Evolutionary conservation across 2,113 vertebrate species (phyloP), one percentile per base, ranked within the genome.

Genomic region (Megatriorchis doriae): DNA sequence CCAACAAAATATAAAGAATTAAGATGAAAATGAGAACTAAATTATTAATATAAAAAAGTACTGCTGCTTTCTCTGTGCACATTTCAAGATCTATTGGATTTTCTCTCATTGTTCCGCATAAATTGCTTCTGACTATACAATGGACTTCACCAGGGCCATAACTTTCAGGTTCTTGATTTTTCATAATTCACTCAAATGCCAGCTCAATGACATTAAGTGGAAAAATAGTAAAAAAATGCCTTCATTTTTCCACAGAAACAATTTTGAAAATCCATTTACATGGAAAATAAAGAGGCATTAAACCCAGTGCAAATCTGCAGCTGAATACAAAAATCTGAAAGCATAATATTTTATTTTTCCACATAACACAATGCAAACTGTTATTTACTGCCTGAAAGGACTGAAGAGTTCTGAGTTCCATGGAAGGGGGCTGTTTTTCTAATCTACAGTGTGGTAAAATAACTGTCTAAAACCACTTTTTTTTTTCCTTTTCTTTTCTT

Each of bases 231-330:
- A 96, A 92, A 97, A 97, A 96, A 95, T 78, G 55, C 66, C 72
- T 89, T 97, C 80, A 92, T n/a, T 96, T 97, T 94, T 96, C 84
- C 77, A 75, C 80, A 96, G 96, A 96, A 96, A 97, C 97, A 96
- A 95, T 97, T 97, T 96, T 96, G 96, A 97, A 97, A 97, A 97
- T 96, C 92, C 73, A 96, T 97, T 97, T 97, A 96, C 94, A 96
- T 90, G 80, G 87, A 95, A 96, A 97, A 97, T 96, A 97, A 97
- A 97, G 96, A 97, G 79, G 62, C 87, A 96, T 95, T 97, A 97
- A 96, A 87, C 50, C 38, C 47, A 56, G 82, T 73, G 89, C 85
- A 97, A 97, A 97, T 96, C 89, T 94, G 62, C 84, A 93, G 80
- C 66, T 94, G 96, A 97, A 96, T 96, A 92, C 32, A 88, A 89